Evolutionary conservation across 2,888 invertebrate species (phyloP).

Genomic region (Drosophila rubida): DNA sequence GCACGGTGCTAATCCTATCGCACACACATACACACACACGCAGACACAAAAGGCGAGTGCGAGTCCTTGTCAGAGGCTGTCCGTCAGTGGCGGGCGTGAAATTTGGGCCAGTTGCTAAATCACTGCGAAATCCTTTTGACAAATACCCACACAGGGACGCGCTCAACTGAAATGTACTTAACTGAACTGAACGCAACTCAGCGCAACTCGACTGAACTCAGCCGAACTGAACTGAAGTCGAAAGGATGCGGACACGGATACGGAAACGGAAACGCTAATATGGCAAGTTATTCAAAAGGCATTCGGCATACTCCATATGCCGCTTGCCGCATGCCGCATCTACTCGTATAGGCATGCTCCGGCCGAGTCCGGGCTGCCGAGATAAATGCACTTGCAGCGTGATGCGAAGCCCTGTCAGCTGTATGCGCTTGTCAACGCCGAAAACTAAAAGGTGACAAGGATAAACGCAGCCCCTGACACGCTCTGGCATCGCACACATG

Average conservation of each 20-base stretch:
- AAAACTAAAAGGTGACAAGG: slow-evolving; percentile 80
- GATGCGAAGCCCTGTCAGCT: slow-evolving; percentile 62
- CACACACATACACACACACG: slow-evolving; percentile 38
- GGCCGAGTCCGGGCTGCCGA: slow-evolving; percentile 2
- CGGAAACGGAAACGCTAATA: slow-evolving; percentile 70
- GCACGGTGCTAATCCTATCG: slow-evolving; percentile 68
- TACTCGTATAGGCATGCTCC: background rate
- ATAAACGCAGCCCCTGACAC: slow-evolving; percentile 66
- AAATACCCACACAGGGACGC: slow-evolving; percentile 67
- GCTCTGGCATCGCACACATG: slow-evolving; percentile 50
- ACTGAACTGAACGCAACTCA: slow-evolving; percentile 32
- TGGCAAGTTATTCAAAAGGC: slow-evolving; percentile 79
- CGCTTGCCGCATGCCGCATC: too few relatives aligned
- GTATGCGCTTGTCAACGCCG: slow-evolving; percentile 75
- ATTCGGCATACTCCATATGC: slow-evolving; percentile 38
- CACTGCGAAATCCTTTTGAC: slow-evolving; percentile 78
- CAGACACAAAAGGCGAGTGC: slow-evolving; percentile 39
- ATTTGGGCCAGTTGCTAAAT: slow-evolving; percentile 72
- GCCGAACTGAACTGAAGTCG: slow-evolving; percentile 22
- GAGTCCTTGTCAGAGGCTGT: slow-evolving; percentile 53
- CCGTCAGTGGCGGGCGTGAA: slow-evolving; percentile 56
- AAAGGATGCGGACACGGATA: slow-evolving; percentile 30
- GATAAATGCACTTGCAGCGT: slow-evolving; percentile 55
- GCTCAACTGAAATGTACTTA: slow-evolving; percentile 32
- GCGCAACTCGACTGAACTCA: slow-evolving; percentile 14